A percentile compares a stretch with the other conserved stretches of the same genome.
phyloP scores from a whole-genome alignment of 2,797 vertebrate genomes.

The Coluber constrictor region DNA sequence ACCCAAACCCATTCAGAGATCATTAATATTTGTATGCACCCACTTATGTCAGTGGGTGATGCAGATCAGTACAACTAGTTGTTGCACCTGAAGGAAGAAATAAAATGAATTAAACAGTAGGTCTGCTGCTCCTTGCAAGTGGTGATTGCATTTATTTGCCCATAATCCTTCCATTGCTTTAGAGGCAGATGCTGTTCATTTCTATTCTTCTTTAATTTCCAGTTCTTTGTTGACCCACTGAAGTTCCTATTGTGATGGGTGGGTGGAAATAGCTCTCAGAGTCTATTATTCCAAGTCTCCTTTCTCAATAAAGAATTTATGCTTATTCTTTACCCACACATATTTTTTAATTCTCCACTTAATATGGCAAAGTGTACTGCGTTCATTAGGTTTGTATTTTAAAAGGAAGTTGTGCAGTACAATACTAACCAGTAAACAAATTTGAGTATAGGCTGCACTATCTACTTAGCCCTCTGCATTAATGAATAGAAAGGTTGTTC shows the following conservation, averaged over 20 bases:
- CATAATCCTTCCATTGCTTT: not conserved
- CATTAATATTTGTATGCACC: not conserved
- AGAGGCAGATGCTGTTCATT: not conserved
- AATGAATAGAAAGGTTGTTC: not conserved
- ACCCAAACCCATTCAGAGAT: not conserved
- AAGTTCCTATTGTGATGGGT: slow-evolving; percentile 13
- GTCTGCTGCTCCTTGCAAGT: not conserved
- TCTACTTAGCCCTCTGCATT: slow-evolving; percentile 14
- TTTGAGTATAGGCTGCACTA: not conserved
- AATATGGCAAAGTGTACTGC: slow-evolving; percentile 7
- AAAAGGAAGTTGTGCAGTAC: slow-evolving; percentile 4
- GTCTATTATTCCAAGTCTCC: slow-evolving; percentile 27
- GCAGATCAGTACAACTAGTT: not conserved
- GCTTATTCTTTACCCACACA: slow-evolving; percentile 39
- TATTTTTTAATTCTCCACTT: slow-evolving; percentile 26
- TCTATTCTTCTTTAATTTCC: slow-evolving; percentile 31
- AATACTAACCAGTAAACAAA: slow-evolving; percentile 36
- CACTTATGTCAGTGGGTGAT: not conserved
- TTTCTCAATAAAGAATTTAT: slow-evolving; percentile 1
- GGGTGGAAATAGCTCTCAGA: slow-evolving; percentile 21
- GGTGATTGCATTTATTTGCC: slow-evolving; percentile 21
- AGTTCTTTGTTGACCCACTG: not conserved
- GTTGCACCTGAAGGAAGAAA: not conserved
- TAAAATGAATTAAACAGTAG: not conserved
- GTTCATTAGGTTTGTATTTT: slow-evolving; percentile 38